These are phyloP conservation scores for Campopleginae sp. DNA, from an alignment of 2,888 invertebrate genomes.

Conservation along the genomic window DNA sequence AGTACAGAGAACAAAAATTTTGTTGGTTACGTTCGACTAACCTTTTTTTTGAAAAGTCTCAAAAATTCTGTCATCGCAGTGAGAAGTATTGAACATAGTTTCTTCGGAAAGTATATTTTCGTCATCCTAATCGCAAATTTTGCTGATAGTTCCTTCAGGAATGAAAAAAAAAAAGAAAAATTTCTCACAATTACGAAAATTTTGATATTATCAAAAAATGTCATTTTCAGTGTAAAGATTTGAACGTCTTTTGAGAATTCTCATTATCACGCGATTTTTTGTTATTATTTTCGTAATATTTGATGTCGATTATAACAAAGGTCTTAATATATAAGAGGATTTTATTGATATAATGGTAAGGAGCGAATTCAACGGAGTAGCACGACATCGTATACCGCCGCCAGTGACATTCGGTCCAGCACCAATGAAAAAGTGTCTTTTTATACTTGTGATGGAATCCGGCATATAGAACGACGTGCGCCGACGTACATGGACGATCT, in stretches of 20 bases:
- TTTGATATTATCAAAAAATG: too few species aligned
- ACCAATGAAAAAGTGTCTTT: not conserved
- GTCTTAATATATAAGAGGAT: not conserved
- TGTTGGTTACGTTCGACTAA: too few species aligned
- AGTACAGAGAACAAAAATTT: too few species aligned
- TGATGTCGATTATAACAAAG: conserved; percentile 3
- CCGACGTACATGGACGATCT: conserved; percentile 12
- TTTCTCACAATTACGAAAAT: too few species aligned
- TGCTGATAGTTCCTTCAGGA: too few species aligned
- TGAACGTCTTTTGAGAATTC: not conserved
- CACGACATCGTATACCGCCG: conserved; percentile 8
- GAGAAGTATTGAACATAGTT: too few species aligned
- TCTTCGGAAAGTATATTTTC: too few species aligned
- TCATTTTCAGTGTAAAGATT: too few species aligned
- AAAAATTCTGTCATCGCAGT: too few species aligned
- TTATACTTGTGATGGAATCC: conserved; percentile 6
- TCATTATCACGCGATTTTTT: not conserved
- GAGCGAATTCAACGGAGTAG: not conserved
- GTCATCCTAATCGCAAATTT: too few species aligned
- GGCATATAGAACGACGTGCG: not conserved
- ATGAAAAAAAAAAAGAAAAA: too few species aligned
- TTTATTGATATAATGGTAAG: not conserved
- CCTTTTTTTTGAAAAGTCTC: too few species aligned
- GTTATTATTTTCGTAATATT: not conserved
- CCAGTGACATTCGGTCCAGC: not conserved